phyloP scores from a whole-genome alignment of 2,113 vertebrate genomes.

The Tiliqua scincoides region DNA sequence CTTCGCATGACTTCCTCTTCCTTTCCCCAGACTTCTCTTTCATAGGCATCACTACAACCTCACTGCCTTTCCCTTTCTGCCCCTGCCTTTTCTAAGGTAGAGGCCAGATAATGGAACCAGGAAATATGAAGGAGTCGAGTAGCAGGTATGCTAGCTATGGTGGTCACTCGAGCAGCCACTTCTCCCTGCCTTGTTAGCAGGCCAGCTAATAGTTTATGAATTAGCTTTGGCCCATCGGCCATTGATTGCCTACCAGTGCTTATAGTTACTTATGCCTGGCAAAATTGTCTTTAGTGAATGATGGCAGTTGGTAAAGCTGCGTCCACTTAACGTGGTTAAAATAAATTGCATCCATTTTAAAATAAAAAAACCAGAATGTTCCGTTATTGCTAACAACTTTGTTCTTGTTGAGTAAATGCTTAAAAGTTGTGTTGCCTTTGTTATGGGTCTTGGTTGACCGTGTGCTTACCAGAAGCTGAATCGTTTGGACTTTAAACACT shows the following conservation, averaged over 20 bases:
- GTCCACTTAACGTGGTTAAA: neutral
- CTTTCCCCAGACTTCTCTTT: no score
- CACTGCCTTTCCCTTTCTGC: no score
- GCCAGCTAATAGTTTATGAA: neutral
- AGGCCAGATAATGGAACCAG: no score
- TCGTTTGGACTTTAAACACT: conserved; percentile 36
- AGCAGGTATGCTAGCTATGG: no score
- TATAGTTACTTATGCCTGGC: neutral
- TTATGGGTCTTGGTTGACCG: accelerated
- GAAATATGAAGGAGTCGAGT: no score
- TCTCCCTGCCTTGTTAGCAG: no score
- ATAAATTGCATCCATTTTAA: neutral
- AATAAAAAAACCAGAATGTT: neutral
- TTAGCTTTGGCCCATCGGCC: neutral
- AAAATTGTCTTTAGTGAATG: neutral
- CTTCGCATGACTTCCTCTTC: no score
- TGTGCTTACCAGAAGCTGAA: neutral
- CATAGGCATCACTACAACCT: no score
- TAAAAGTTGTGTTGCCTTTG: neutral
- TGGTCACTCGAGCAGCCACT: no score
- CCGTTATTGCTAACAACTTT: neutral
- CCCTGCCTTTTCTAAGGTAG: no score
- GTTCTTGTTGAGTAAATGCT: neutral
- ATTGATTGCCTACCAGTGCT: neutral
- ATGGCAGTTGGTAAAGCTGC: neutral